These are phyloP conservation scores for Ictalurus punctatus DNA, from an alignment of 2,113 vertebrate genomes.

Conservation along the genomic window DNA sequence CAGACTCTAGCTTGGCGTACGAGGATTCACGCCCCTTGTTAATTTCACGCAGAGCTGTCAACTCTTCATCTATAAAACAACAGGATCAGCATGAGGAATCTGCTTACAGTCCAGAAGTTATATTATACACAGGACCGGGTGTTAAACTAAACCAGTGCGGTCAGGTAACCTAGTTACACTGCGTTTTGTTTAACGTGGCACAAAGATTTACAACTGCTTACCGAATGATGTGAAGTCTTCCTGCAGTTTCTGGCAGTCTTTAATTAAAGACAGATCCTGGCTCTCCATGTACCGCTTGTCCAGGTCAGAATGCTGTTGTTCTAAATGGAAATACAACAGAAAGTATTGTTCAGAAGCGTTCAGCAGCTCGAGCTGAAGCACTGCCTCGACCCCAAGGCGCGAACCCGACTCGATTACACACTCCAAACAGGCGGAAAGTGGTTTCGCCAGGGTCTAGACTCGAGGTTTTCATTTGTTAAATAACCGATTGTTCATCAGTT, in stretches of 20 bases:
- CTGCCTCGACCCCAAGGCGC: no score
- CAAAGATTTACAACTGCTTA: constrained; percentile 64
- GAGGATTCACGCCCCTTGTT: constrained; percentile 80
- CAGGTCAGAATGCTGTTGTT: constrained; percentile 94
- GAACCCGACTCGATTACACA: no score
- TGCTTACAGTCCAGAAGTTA: background rate
- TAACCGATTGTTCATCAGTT: no score
- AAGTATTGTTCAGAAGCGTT: no score
- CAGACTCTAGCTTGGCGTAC: constrained; percentile 69
- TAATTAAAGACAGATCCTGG: constrained; percentile 83
- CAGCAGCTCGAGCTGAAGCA: no score
- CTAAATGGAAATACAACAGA: constrained; percentile 63
- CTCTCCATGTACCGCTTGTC: constrained; percentile 86
- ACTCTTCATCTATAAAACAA: constrained; percentile 74
- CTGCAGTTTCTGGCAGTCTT: constrained; percentile 81
- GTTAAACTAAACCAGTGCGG: no score
- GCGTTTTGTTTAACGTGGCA: background rate
- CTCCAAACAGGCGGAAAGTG: no score
- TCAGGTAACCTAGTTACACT: no score
- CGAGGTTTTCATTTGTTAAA: no score
- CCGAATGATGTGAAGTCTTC: constrained; percentile 80
- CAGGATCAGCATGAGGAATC: background rate
- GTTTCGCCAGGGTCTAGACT: no score
- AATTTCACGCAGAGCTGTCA: constrained; percentile 78
- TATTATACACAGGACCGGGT: no score